Base-by-base conservation (phyloP, 1,140 invertebrate species). In the Drosophila orosa region DNA sequence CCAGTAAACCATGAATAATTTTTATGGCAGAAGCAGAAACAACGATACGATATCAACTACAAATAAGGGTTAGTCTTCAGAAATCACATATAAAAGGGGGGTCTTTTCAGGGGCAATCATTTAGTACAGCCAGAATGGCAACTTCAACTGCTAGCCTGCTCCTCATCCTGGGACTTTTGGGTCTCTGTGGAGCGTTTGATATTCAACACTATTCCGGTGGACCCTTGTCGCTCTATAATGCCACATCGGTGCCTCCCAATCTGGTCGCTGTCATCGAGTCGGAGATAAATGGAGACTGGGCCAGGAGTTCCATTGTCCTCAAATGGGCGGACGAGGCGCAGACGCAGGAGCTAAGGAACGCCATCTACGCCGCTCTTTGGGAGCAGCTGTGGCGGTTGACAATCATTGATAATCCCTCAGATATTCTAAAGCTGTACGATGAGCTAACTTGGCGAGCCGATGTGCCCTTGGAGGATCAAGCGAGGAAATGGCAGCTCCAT, bases 231-330 rank as follows among this genome's bases (percentile, higher is more conserved):
- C 29, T 52, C 4, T 22, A 33, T 3, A 52, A 52, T 39, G 78
- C 7, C 78, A 69, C 44, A 59, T 67, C 10, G 56, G 75, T 60
- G 57, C 44, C 69, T 12, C 10, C 27, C 9, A 47, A 45, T 25
- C 37, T 86, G 44, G 60, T 76, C 31, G 35, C 66, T 0, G 60
- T 86, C 2, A 87, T 86, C 44, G 78, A 84, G 9, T 62, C 83
- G 7, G 84, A 89, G 56, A 40, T 89, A 0, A 54, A 69, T 12
- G 80, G 84, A 0, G 66, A 89, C 12, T 89, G 84, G 84, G 35
- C 71, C 10, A 77, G 84, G 25, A 69, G 60, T 0, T 39, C 42
- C 6, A 22, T 63, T 0, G 62, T 89, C n/a, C 44, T 89, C 1
- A 42, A 65, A 9, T 22, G 87, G 45, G 69, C 80, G 0, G 58